These are phyloP conservation scores for Neotoxoptera formosana DNA, from an alignment of 1,140 invertebrate genomes.

Conservation along the genomic window DNA sequence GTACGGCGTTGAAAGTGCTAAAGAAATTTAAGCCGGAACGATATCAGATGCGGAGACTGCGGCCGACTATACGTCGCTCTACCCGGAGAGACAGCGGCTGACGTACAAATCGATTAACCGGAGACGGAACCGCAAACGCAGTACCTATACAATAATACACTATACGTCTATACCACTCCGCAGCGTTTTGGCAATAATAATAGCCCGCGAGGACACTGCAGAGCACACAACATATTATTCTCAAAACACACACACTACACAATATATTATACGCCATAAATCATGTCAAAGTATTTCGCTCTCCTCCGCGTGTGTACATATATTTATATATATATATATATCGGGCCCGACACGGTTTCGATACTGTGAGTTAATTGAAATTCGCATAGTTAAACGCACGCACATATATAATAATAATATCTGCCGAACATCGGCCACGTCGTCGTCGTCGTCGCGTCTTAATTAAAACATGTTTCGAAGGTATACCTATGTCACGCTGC, in stretches of 20 bases:
- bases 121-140: not conserved
- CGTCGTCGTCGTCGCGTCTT: not conserved
- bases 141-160: not conserved
- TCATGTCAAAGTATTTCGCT: not conserved
- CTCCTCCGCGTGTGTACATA: no score
- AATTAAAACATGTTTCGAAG: constrained; percentile 11
- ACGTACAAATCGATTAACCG: not conserved
- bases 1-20: no score
- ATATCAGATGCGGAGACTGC: not conserved
- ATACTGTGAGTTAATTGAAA: constrained; percentile 25
- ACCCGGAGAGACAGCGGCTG: not conserved
- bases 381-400: not conserved
- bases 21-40: not conserved
- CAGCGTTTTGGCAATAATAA: constrained; percentile 24
- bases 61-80: not conserved
- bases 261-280: not conserved
- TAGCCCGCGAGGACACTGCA: not conserved
- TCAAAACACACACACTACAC: not conserved
- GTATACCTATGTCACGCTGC: no score
- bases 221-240: not conserved
- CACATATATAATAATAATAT: not conserved
- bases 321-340: no score
- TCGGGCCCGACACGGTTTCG: not conserved
- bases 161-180: not conserved
- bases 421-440: not conserved